phyloP scores from a whole-genome alignment of 2,797 vertebrate genomes.

The Tinamus major region DNA sequence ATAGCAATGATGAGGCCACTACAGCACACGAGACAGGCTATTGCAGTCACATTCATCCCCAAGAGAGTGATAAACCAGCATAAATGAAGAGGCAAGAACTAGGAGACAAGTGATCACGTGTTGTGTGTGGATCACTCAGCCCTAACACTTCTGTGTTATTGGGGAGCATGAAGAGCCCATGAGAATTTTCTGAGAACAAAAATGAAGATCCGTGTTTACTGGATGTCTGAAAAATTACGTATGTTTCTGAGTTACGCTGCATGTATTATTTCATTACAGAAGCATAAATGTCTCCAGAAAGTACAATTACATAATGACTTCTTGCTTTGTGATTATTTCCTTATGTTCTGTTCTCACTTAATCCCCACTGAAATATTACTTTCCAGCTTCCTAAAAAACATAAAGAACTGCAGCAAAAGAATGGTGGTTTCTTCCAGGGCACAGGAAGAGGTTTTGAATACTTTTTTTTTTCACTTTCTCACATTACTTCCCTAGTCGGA shows the following conservation, averaged over 20 bases:
- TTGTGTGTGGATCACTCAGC: neutral
- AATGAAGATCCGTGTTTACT: neutral
- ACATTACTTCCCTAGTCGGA: neutral
- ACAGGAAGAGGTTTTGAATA: neutral
- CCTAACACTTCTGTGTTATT: neutral
- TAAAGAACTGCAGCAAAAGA: neutral
- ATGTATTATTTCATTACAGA: neutral
- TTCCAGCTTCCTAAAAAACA: neutral
- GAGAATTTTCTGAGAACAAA: neutral
- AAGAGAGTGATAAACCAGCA: neutral
- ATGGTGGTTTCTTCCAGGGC: neutral
- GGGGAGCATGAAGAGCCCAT: neutral
- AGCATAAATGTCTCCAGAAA: neutral
- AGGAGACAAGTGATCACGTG: rapidly evolving
- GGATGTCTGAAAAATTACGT: neutral
- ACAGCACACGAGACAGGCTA: neutral
- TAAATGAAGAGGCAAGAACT: neutral
- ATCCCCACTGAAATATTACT: neutral
- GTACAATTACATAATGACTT: neutral
- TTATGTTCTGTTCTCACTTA: neutral
- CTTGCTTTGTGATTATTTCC: neutral
- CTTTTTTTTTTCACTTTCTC: neutral
- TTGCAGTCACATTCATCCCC: neutral
- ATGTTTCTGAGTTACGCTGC: neutral
- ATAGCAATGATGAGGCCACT: neutral